These are phyloP conservation scores for Sclerurus mexicanus DNA, from an alignment of 2,113 vertebrate species.

Conservation along the genomic window DNA sequence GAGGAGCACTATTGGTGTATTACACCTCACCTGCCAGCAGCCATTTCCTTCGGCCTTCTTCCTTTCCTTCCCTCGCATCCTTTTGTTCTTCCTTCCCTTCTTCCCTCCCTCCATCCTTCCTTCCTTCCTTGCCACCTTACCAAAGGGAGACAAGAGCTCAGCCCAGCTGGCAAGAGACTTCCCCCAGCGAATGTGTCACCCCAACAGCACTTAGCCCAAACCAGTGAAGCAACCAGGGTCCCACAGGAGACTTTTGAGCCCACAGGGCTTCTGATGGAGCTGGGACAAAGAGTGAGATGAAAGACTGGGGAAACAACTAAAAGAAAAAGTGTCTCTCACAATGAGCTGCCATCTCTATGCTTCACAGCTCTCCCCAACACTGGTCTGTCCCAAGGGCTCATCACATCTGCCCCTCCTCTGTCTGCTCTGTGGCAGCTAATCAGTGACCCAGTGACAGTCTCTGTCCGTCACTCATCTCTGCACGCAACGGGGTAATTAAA, in stretches of 20 bases:
- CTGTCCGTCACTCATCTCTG: slow-evolving; percentile 53
- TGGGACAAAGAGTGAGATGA: neutral
- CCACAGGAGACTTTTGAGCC: neutral
- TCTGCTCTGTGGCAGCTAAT: slow-evolving; percentile 25
- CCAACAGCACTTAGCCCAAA: neutral
- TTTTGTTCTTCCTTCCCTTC: neutral
- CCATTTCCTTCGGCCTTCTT: neutral
- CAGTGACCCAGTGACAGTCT: slow-evolving; percentile 54
- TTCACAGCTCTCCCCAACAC: neutral
- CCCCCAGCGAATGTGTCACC: neutral
- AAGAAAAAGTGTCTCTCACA: neutral
- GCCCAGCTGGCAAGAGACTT: neutral
- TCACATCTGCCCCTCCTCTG: neutral
- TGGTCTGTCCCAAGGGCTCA: neutral
- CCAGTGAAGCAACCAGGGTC: neutral
- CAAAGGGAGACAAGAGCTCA: neutral
- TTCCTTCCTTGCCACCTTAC: neutral
- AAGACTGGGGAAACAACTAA: neutral
- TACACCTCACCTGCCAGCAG: neutral
- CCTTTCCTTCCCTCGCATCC: neutral
- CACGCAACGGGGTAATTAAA: slow-evolving; percentile 73
- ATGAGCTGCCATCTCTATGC: neutral
- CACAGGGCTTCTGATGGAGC: neutral
- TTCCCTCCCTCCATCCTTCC: neutral
- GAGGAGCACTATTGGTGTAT: neutral